phyloP scores from a whole-genome alignment of 2,797 vertebrate species.

The Dendrocincla fuliginosa region DNA sequence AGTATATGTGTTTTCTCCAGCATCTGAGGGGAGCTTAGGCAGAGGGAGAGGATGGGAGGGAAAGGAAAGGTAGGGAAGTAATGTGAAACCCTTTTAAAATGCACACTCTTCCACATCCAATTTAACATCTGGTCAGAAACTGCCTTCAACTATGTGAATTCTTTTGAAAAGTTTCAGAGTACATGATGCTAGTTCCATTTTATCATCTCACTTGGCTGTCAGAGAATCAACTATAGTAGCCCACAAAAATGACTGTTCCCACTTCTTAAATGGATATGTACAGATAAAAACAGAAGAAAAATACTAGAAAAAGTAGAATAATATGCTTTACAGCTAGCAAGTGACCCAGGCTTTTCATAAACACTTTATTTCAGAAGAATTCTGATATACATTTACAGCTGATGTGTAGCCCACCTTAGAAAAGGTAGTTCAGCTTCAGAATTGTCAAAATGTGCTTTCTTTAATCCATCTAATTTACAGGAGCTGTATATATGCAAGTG shows the following conservation, averaged over 20 bases:
- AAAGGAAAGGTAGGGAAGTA: neutral
- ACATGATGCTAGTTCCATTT: neutral
- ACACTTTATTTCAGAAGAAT: neutral
- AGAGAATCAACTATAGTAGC: neutral
- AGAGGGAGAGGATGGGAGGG: neutral
- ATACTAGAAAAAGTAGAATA: neutral
- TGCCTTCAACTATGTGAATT: neutral
- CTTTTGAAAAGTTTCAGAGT: neutral
- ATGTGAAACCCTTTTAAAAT: neutral
- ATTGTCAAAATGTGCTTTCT: neutral
- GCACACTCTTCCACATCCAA: neutral
- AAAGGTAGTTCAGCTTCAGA: neutral
- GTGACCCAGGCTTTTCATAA: neutral
- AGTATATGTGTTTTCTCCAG: neutral
- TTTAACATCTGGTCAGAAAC: neutral
- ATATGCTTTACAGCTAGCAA: neutral
- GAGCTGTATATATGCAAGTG: neutral
- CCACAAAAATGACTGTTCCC: neutral
- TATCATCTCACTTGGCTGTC: neutral
- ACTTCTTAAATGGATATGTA: neutral
- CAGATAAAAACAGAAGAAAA: neutral
- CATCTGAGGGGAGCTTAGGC: neutral
- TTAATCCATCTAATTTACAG: neutral
- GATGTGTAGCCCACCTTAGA: neutral
- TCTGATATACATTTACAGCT: neutral